phyloP scores from a whole-genome alignment of 2,888 invertebrate genomes.

The Tipula lateralis region DNA sequence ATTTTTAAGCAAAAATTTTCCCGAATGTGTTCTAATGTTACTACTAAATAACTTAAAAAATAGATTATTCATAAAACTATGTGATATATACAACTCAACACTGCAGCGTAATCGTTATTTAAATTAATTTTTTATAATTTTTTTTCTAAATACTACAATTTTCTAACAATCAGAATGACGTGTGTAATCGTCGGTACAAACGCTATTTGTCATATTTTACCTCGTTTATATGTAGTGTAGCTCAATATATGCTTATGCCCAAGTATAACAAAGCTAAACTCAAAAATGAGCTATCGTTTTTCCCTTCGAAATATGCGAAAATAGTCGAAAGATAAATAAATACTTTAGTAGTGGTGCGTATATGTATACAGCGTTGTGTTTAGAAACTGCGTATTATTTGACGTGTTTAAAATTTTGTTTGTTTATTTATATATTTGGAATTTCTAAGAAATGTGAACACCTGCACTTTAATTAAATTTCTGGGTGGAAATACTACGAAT shows the following conservation, averaged over 20 bases:
- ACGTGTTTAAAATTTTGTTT: no score
- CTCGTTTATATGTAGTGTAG: neutral
- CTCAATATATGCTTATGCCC: neutral
- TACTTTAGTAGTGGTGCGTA: no score
- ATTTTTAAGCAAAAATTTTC: neutral
- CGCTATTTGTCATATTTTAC: neutral
- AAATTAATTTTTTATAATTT: neutral
- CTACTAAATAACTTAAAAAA: slow-evolving; percentile 11
- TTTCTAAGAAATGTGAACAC: no score
- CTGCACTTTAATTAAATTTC: no score
- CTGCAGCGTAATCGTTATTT: neutral
- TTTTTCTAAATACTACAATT: neutral
- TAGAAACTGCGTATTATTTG: no score
- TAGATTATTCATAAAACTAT: neutral
- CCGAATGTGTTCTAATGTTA: neutral
- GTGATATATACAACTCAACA: neutral
- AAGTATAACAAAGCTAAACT: no score
- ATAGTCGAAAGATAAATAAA: no score
- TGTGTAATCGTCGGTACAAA: neutral
- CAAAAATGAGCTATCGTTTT: no score
- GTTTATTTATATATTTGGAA: no score
- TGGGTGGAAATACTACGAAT: no score
- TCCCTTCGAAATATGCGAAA: no score
- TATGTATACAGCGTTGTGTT: no score
- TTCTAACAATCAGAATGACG: neutral